Conservation (phyloP, 2,113 vertebrate genomes). For the Penelope pileata region DNA sequence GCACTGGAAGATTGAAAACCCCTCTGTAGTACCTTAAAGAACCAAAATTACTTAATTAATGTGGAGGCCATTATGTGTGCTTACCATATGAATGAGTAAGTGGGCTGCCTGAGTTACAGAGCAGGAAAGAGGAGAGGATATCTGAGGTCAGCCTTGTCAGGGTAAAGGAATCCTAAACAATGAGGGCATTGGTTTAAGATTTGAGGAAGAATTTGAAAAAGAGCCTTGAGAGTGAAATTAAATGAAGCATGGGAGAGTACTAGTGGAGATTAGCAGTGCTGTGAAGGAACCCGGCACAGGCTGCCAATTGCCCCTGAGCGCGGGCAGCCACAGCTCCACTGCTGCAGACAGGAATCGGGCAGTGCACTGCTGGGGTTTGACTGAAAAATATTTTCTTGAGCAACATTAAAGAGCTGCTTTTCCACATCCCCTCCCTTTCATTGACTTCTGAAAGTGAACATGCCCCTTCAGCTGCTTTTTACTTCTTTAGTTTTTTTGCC, state of each 20-base stretch:
- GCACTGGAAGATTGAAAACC: slow-evolving; percentile 57
- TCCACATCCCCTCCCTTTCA: slow-evolving; percentile 10
- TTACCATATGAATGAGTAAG: slow-evolving; percentile 88
- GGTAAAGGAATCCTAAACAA: slow-evolving; percentile 82
- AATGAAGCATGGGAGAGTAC: slow-evolving; percentile 75
- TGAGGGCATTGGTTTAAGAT: slow-evolving; percentile 79
- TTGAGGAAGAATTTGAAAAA: slow-evolving; percentile 70
- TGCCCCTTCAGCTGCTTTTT: not conserved
- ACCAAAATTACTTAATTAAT: slow-evolving; percentile 77
- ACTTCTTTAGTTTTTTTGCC: not conserved
- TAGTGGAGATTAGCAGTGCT: slow-evolving; percentile 71
- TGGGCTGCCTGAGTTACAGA: slow-evolving; percentile 75
- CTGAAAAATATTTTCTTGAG: slow-evolving; percentile 52
- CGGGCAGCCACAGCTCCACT: slow-evolving; percentile 59
- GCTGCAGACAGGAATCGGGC: slow-evolving; percentile 50
- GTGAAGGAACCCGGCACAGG: slow-evolving; percentile 58
- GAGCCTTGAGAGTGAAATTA: slow-evolving; percentile 74
- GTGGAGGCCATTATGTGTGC: slow-evolving; percentile 81
- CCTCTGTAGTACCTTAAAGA: slow-evolving; percentile 61
- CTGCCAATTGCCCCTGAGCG: slow-evolving; percentile 65
- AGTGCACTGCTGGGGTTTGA: not conserved
- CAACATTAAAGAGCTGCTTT: not conserved
- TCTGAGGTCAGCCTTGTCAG: slow-evolving; percentile 84
- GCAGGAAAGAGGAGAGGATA: slow-evolving; percentile 82
- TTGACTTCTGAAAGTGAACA: slow-evolving; percentile 37